A percentile compares a stretch with the other conserved stretches of the same genome.
These are phyloP conservation scores for Glyphotaelius pellucidus DNA, from an alignment of 2,888 invertebrate species.

Conservation along the genomic window DNA sequence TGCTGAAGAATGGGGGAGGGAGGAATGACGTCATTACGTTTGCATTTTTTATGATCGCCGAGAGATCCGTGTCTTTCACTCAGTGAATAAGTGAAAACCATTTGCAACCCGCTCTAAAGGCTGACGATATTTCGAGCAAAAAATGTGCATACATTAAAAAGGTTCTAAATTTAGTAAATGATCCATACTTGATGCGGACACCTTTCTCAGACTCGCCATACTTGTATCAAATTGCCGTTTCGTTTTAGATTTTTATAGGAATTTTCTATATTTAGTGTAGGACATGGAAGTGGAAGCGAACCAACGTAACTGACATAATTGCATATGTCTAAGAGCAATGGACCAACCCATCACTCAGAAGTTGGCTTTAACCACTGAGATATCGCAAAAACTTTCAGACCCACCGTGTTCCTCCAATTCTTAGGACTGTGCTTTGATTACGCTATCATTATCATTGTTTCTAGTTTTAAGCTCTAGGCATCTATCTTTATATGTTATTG, in stretches of 20 bases:
- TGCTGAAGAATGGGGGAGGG: background rate
- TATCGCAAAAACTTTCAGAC: background rate
- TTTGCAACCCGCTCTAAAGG: slow-evolving; percentile 40
- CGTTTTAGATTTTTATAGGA: background rate
- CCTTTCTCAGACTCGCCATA: background rate
- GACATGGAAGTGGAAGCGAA: background rate
- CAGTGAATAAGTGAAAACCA: slow-evolving; percentile 61
- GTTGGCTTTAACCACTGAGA: background rate
- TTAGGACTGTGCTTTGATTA: background rate
- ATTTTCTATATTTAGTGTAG: background rate
- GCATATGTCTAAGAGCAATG: background rate
- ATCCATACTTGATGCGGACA: background rate
- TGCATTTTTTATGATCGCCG: slow-evolving; percentile 61
- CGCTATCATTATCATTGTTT: background rate
- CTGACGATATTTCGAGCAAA: slow-evolving; percentile 14
- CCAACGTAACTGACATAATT: too few species aligned
- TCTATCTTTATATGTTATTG: background rate
- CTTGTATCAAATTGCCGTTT: background rate
- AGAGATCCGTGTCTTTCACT: slow-evolving; percentile 52
- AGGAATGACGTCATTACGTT: slow-evolving; percentile 61
- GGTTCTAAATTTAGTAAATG: background rate
- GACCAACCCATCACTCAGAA: background rate
- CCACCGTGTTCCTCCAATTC: background rate
- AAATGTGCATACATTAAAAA: background rate
- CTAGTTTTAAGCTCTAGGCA: background rate